Conservation (phyloP, 2,888 invertebrate species). For the Marronus borbonicus region DNA sequence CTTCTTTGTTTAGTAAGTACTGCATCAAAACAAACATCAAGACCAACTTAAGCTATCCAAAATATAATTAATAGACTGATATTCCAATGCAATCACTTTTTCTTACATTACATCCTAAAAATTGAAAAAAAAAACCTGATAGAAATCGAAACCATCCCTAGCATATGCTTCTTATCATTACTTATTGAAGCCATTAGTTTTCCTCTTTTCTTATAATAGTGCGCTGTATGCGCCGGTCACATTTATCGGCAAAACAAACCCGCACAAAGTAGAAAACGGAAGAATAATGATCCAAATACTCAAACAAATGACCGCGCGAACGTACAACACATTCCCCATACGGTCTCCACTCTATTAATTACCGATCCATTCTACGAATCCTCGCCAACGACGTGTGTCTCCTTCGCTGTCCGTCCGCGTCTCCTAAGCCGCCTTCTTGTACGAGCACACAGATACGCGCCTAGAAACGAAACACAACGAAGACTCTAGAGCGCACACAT, state of each 20-base stretch:
- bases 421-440: neutral
- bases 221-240: conserved; percentile 6
- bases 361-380: conserved; percentile 41
- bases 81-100: too few relatives aligned
- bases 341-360: conserved; percentile 28
- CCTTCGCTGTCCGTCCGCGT: neutral
- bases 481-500: neutral
- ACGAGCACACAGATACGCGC: neutral
- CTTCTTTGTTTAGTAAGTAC: too few relatives aligned
- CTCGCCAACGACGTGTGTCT: conserved; percentile 26
- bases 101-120: too few relatives aligned
- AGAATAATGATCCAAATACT: conserved; percentile 28
- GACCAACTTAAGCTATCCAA: too few relatives aligned
- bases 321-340: conserved; percentile 3
- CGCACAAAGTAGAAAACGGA: conserved; percentile 4
- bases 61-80: too few relatives aligned
- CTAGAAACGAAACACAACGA: neutral
- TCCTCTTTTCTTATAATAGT: neutral
- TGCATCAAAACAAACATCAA: too few relatives aligned
- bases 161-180: neutral
- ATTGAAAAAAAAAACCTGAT: too few relatives aligned
- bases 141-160: too few relatives aligned
- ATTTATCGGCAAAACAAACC: neutral
- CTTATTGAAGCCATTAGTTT: neutral
- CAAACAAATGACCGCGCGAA: conserved; percentile 33